Conservation (phyloP, 1,140 invertebrate genomes). For the Drosophila persimilis region DNA sequence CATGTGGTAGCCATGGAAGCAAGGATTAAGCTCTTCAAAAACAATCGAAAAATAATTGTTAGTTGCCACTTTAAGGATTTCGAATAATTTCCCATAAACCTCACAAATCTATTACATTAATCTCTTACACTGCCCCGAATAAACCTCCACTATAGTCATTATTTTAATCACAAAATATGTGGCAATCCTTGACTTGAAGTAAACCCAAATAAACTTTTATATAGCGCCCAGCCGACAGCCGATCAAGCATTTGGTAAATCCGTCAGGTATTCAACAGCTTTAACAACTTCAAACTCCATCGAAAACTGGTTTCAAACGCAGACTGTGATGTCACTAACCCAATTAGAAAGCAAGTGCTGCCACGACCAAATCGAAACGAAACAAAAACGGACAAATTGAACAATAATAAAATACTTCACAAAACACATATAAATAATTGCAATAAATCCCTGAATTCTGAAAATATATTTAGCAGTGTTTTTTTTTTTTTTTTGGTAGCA, state of each 20-base stretch:
- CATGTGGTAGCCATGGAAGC: too few species aligned
- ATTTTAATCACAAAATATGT: conserved; percentile 12
- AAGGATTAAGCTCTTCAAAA: too few species aligned
- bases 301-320: conserved; percentile 34
- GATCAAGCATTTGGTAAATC: conserved; percentile 28
- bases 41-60: too few species aligned
- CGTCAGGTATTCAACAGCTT: conserved; percentile 21
- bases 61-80: too few species aligned
- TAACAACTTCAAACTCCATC: conserved; percentile 13
- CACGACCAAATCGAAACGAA: conserved; percentile 11
- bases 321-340: conserved; percentile 43
- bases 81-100: too few species aligned
- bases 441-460: conserved; percentile 17
- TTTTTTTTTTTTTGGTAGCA: conserved; percentile 31
- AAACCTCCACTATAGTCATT: background rate
- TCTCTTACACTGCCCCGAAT: too few species aligned
- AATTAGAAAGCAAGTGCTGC: conserved; percentile 52
- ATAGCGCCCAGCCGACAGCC: conserved; percentile 1
- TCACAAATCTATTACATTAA: too few species aligned
- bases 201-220: conserved; percentile 33
- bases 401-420: conserved; percentile 40
- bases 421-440: conserved; percentile 5
- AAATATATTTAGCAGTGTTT: conserved; percentile 18
- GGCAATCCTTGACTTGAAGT: conserved; percentile 37
- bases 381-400: conserved; percentile 14